A percentile compares a stretch with the other conserved stretches of the same genome.
Conservation (phyloP, 2,113 vertebrate genomes). For the Laticauda colubrina region DNA sequence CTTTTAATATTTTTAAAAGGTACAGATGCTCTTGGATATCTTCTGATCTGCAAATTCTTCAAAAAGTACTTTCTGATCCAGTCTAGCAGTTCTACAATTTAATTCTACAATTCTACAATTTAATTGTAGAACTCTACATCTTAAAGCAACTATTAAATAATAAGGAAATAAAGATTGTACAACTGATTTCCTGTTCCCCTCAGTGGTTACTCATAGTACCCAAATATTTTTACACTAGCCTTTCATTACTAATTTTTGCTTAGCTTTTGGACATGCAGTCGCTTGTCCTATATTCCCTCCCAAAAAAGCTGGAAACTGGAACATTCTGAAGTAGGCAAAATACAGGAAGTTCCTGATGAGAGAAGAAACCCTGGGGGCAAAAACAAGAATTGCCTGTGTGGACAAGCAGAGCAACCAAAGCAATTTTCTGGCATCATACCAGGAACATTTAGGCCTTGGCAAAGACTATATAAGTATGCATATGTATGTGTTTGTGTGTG, state of each 20-base stretch:
- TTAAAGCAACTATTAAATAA: fast-evolving
- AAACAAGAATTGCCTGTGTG: not conserved
- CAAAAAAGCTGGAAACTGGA: conserved; percentile 24
- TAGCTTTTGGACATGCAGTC: conserved; percentile 13
- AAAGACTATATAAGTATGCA: not conserved
- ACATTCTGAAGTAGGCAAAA: conserved; percentile 7
- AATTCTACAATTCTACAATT: not conserved
- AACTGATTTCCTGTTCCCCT: not conserved
- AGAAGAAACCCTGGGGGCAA: conserved; percentile 38
- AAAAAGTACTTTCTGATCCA: not conserved
- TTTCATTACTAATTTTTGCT: conserved; percentile 30
- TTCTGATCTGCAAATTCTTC: not conserved
- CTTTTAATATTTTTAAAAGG: not conserved
- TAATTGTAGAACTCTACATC: not conserved
- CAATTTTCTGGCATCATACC: conserved; percentile 60
- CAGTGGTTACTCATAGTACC: not conserved
- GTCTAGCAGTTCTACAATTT: not conserved
- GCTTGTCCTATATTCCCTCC: not conserved
- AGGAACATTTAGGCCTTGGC: conserved; percentile 61
- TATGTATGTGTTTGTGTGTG: not conserved
- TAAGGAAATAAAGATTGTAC: fast-evolving
- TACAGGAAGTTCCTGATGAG: conserved; percentile 35
- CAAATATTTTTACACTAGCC: not conserved
- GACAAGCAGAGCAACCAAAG: conserved; percentile 44
- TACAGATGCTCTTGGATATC: not conserved